A percentile compares a stretch with the other conserved stretches of the same genome.
Evolutionary conservation across 2,888 invertebrate species (phyloP).

Genomic region (Ypsolopha scabrella): DNA sequence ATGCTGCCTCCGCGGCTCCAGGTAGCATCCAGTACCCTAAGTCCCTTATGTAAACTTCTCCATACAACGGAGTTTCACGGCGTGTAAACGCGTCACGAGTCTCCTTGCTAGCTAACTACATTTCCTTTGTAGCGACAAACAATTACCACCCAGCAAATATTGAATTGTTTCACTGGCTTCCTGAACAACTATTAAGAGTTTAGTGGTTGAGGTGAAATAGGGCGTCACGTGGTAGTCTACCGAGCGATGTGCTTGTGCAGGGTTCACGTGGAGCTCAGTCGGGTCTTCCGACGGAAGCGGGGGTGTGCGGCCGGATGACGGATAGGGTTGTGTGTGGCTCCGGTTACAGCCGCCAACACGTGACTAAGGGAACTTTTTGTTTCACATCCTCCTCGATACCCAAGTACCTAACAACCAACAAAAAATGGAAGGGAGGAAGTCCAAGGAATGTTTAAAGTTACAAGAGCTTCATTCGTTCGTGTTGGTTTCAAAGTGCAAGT

Average conservation of each 20-base stretch:
- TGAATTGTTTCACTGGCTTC: neutral
- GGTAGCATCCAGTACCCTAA: neutral
- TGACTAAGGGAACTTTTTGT: slow-evolving; percentile 2
- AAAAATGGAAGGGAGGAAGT: slow-evolving; percentile 1
- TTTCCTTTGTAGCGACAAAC: neutral
- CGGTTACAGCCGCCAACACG: slow-evolving; percentile 24
- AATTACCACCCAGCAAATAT: neutral
- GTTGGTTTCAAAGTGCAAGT: too few relatives aligned
- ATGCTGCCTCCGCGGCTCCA: neutral
- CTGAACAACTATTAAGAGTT: neutral
- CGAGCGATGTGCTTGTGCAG: slow-evolving; percentile 19
- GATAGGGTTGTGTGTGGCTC: slow-evolving; percentile 22
- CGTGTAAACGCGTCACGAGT: too few relatives aligned
- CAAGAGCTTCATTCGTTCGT: too few relatives aligned
- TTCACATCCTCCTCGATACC: slow-evolving; percentile 1
- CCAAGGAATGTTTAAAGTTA: too few relatives aligned
- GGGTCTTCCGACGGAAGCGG: slow-evolving; percentile 52
- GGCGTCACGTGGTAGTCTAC: slow-evolving; percentile 4
- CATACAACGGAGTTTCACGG: too few relatives aligned
- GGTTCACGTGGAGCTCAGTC: slow-evolving; percentile 17
- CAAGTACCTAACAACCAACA: neutral
- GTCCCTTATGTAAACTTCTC: neutral
- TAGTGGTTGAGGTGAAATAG: neutral
- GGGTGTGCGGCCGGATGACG: slow-evolving; percentile 9
- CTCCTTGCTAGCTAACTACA: neutral